Conservation (phyloP, 1,140 invertebrate species). For the Bradynema listronoti region DNA sequence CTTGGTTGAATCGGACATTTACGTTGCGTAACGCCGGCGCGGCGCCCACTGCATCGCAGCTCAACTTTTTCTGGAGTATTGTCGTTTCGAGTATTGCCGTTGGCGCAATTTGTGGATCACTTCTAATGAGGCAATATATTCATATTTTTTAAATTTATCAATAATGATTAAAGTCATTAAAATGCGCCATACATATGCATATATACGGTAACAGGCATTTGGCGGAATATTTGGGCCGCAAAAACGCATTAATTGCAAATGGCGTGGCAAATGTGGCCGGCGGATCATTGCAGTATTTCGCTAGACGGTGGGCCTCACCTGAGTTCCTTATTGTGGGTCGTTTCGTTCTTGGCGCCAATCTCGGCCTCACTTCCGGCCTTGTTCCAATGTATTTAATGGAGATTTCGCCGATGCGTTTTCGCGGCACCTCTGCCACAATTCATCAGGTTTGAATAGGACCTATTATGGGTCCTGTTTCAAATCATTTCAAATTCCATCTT, state of each 20-base stretch:
- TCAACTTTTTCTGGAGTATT: constrained; percentile 58
- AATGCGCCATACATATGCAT: background rate
- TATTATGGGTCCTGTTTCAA: background rate
- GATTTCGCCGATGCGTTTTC: constrained; percentile 54
- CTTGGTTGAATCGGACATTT: constrained; percentile 53
- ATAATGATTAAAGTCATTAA: background rate
- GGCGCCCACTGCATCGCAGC: constrained; percentile 7
- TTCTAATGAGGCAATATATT: constrained; percentile 43
- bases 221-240: constrained; percentile 44
- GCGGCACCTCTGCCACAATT: constrained; percentile 59
- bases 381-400: constrained; percentile 60
- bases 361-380: constrained; percentile 59
- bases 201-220: constrained; percentile 15
- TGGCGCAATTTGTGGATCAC: constrained; percentile 60
- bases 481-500: constrained; percentile 44
- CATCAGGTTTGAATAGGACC: constrained; percentile 56
- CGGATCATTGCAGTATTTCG: constrained; percentile 41
- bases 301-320: constrained; percentile 44
- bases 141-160: constrained; percentile 14
- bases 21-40: constrained; percentile 14
- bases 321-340: constrained; percentile 39
- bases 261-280: constrained; percentile 50
- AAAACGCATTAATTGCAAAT: constrained; percentile 50
- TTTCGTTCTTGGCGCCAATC: constrained; percentile 46
- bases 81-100: constrained; percentile 60